Percentiles rank a stretch among this genome's conserved stretches.
phyloP scores from a whole-genome alignment of 1,140 invertebrate species.

The Rhagoletis zephyria region DNA sequence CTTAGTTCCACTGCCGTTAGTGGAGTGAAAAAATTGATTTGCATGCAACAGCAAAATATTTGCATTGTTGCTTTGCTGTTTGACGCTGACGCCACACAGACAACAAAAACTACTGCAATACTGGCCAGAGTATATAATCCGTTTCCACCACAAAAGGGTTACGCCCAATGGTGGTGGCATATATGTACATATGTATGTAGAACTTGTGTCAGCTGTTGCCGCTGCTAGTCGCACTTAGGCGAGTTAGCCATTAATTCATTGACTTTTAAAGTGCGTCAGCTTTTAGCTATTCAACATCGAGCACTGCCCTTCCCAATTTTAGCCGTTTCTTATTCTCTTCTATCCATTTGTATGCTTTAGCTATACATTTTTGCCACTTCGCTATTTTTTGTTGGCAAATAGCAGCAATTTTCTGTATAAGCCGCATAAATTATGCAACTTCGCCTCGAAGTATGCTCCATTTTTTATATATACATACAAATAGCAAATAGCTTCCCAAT shows the following conservation, averaged over 20 bases:
- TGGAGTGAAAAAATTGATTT: neutral
- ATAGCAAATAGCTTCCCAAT: too few relatives aligned
- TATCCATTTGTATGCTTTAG: neutral
- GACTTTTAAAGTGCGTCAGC: neutral
- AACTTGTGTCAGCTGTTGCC: neutral
- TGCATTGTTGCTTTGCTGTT: neutral
- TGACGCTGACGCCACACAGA: neutral
- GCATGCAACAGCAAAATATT: neutral
- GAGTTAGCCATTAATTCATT: constrained; percentile 5
- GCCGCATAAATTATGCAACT: constrained; percentile 30
- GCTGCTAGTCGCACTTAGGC: neutral
- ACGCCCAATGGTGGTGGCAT: neutral
- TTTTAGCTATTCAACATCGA: neutral
- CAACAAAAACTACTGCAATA: neutral
- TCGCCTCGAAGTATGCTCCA: constrained; percentile 8
- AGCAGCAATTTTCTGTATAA: neutral
- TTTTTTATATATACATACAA: neutral
- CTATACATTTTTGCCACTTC: neutral
- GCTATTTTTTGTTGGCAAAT: neutral
- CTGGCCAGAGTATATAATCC: neutral
- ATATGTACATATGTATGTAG: too few relatives aligned
- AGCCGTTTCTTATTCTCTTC: neutral
- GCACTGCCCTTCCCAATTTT: neutral
- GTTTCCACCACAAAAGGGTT: neutral
- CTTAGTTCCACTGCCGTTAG: neutral